Conservation (phyloP, 2,888 invertebrate genomes). For the Megamerina dolium region DNA sequence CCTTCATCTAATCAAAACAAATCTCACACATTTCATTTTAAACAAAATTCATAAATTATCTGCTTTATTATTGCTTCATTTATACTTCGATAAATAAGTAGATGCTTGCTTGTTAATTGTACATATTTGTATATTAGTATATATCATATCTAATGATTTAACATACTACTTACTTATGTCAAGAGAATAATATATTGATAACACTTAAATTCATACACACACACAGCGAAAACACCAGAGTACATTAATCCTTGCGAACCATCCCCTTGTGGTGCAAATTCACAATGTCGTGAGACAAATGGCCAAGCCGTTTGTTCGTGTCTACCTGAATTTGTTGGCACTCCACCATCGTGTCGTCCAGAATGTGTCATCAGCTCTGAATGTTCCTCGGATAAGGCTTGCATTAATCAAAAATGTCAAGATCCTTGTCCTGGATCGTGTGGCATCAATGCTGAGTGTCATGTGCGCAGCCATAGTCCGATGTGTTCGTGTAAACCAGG, state of each 20-base stretch:
- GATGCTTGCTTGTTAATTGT: no score
- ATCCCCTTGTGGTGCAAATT: constrained; percentile 74
- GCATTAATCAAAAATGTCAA: constrained; percentile 68
- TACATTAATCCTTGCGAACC: constrained; percentile 60
- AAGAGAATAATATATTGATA: no score
- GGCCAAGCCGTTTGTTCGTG: constrained; percentile 69
- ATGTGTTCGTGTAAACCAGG: constrained; percentile 69
- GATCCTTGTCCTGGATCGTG: constrained; percentile 77
- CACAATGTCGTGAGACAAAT: constrained; percentile 62
- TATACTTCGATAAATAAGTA: no score
- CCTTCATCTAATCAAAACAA: no score
- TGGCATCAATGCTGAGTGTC: constrained; percentile 71
- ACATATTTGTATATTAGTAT: no score
- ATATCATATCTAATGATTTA: no score
- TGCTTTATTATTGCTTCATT: no score
- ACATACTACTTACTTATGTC: no score
- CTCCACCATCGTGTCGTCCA: constrained; percentile 72
- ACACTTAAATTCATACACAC: no score
- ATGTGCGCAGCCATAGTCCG: constrained; percentile 76
- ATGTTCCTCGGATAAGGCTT: constrained; percentile 69
- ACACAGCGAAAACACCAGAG: constrained; percentile 30
- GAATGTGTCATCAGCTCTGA: constrained; percentile 77
- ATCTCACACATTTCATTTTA: no score
- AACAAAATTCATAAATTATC: no score
- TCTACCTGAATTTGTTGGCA: constrained; percentile 63